Percentiles rank a stretch among this genome's conserved stretches.
Conservation (phyloP, 1,140 invertebrate genomes). For the Drosophila teissieri region DNA sequence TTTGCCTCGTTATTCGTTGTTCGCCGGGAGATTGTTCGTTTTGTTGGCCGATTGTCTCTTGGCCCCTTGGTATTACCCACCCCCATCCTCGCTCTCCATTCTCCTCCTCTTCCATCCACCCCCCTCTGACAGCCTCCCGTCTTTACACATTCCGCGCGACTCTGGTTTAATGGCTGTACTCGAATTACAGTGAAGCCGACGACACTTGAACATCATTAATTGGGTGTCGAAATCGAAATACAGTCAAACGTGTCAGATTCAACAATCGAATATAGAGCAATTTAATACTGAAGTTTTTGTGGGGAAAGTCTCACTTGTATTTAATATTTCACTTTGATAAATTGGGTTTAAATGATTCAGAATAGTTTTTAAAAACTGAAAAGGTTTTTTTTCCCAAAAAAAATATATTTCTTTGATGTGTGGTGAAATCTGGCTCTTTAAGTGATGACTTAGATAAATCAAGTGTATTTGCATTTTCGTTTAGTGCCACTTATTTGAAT, state of each 20-base stretch:
- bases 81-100: not conserved
- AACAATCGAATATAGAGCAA: not conserved
- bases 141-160: conserved; percentile 45
- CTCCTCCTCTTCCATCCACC: not conserved
- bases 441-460: not conserved
- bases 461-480: not conserved
- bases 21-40: conserved; percentile 32
- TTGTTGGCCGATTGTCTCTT: conserved; percentile 35
- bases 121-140: conserved; percentile 1
- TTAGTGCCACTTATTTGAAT: conserved; percentile 7
- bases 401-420: too few relatives aligned
- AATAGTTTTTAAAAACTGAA: too few relatives aligned
- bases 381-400: too few relatives aligned
- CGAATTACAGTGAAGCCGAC: conserved; percentile 28
- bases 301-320: too few relatives aligned
- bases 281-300: not conserved
- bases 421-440: conserved; percentile 4
- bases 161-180: conserved; percentile 53
- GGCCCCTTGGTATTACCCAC: conserved; percentile 16
- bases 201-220: conserved; percentile 24
- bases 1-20: conserved; percentile 16
- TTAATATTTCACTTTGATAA: too few relatives aligned
- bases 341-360: too few relatives aligned
- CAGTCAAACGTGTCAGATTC: not conserved
- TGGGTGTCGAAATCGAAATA: conserved; percentile 24